Base-by-base conservation (phyloP, 2,113 vertebrate genomes). In the Nibea albiflora region DNA sequence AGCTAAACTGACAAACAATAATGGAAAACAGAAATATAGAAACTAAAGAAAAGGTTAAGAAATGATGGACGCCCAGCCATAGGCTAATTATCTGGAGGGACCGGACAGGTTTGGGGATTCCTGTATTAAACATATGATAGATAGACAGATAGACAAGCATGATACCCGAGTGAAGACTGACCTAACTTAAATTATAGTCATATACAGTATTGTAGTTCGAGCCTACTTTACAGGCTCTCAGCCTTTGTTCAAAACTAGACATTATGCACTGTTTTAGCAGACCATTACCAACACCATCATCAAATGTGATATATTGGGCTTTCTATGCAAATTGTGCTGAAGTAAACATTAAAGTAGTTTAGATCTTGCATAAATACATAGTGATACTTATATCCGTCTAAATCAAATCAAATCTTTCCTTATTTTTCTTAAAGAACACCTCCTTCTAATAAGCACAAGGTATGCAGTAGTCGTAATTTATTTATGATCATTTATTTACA, bases 321-420 rank as follows among this genome's bases (percentile, higher is more conserved):
- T 76, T 76, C 6, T 80, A 66, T 80, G 83, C 11, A 20, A 80
- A 76, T 73, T 44, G 4, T 66, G 35, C 15, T 35, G 50, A 70
- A 26, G 9, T 53, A 77, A 70, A 65, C 8, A 26, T 66, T 24
- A 11, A 76, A 63, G 28, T 22, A 39, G 16, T 39, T 50, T 17
- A 69, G 5, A 72, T 57, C 31, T 71, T 61, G 42, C 49, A 68
- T 68, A n/a, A 39, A 73, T 4, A 28, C 56, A 54, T 53, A 35
- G 4, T 56, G 15, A 42, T 60, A 20, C 24, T 42, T 1, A 42
- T 39, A 16, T 75, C 62, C 60, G 20, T 57, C 19, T 39, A 6
- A 6, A 62, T 26, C 24, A 26, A 26, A 54, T 31, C 3, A 11
- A 20, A 62, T 28, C 49, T 76, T 70, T 53, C 35, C 24, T 50